Percentiles rank a stretch among this genome's conserved stretches.
Conservation (phyloP, 1,140 invertebrate species). For the Portunus trituberculatus region DNA sequence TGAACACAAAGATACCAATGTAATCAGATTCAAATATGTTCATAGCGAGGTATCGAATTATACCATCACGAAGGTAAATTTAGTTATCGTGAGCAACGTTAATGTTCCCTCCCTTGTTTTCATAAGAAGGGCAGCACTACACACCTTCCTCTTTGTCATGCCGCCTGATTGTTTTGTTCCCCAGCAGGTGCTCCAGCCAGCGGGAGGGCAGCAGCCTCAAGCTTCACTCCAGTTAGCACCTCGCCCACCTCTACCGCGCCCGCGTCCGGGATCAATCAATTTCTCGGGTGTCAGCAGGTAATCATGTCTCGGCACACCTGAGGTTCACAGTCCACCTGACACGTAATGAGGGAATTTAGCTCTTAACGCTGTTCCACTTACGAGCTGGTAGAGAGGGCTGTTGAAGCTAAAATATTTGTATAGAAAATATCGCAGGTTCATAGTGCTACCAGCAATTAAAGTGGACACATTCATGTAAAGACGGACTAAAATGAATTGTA, state of each 20-base stretch:
- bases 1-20: too few relatives aligned
- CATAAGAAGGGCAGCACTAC: neutral
- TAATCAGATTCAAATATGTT: too few relatives aligned
- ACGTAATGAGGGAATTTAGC: neutral
- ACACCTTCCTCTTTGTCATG: neutral
- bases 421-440: too few relatives aligned
- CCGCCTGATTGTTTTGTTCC: neutral
- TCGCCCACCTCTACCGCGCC: neutral
- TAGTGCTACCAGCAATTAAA: neutral
- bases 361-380: neutral
- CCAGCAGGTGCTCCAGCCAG: neutral
- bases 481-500: too few relatives aligned
- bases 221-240: neutral
- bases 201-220: neutral
- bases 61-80: too few relatives aligned
- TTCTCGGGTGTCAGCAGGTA: conserved; percentile 10
- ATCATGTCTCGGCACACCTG: neutral
- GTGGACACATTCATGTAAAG: neutral
- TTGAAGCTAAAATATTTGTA: too few relatives aligned
- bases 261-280: neutral
- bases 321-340: neutral
- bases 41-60: too few relatives aligned
- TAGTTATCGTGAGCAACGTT: too few relatives aligned
- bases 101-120: too few relatives aligned
- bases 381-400: neutral